Base-by-base conservation (phyloP, 2,888 invertebrate species). In the Melanostoma scalare region DNA sequence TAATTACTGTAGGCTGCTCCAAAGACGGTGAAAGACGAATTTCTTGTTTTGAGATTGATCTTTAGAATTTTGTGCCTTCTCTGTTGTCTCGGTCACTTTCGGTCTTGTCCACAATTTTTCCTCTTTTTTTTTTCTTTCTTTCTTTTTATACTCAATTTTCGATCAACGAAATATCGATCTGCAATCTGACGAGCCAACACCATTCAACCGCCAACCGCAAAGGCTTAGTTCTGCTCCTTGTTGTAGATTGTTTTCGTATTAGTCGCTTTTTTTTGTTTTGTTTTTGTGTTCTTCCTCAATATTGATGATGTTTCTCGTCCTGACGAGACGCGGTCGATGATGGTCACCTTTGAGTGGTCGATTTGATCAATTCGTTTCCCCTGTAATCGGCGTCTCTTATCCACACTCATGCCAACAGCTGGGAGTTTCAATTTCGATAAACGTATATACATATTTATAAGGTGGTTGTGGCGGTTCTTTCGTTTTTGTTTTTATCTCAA, bases 401-500 rank as follows among this genome's bases (percentile, higher is more conserved):
- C 60, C 35, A 73, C 1, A 8, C 38, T 5, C 30, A 53, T 5
- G 30, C 74, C 61, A 84, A 84, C 84, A 84, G 84, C 84, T 84
- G 84, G 84, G 79, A 84, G 84, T 79, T 84, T 84, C 84, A 84
- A 84, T 84, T 84, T 84, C 79, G 84, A 84, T 84, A 84, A 75
- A 71, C 74, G 55, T 71, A 73, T 85, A 86, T 86, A 85, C 86
- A 86, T 86, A 86, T 86, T 86, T 86, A 86, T 86, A 86, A 85
- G 85, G 61, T 73, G 86, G 85, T 75, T 77, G 85, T 85, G 85
- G 86, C 82, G 85, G 80, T 80, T 79, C 74, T 80, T 85, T 80
- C 53, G 72, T 80, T 85, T 85, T 86, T 86, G 85, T 85, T 85
- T 86, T 86, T 86, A 86, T 86, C 86, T 86, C 86, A 86, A 86